phyloP scores from a whole-genome alignment of 2,113 vertebrate genomes.

The Okapia johnstoni region DNA sequence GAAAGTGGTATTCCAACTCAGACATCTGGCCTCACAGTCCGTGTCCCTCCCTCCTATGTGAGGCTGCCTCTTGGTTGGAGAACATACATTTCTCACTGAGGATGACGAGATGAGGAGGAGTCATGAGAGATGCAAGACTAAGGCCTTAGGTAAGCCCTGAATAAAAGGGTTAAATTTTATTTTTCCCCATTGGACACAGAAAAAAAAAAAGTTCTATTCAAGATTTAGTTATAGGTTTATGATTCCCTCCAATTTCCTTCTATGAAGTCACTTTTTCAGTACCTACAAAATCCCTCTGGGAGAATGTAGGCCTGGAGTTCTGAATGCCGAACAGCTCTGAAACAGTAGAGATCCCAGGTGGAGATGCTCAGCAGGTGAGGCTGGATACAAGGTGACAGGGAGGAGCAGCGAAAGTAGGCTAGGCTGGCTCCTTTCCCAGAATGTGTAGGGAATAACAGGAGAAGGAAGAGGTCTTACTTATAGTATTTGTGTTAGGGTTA shows the following conservation, averaged over 20 bases:
- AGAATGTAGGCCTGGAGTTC: not conserved
- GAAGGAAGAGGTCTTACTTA: not conserved
- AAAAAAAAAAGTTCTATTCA: not conserved
- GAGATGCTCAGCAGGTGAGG: not conserved
- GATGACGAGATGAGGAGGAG: accelerated
- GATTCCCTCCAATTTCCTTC: not conserved
- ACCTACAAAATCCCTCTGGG: too few species aligned
- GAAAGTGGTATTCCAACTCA: accelerated
- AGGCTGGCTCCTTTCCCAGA: not conserved
- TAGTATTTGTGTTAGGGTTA: too few species aligned
- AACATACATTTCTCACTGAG: not conserved
- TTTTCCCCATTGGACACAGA: not conserved
- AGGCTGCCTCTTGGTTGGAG: too few species aligned
- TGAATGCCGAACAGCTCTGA: not conserved
- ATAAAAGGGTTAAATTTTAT: not conserved
- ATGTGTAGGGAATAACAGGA: not conserved
- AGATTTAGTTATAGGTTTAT: not conserved
- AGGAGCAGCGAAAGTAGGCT: not conserved
- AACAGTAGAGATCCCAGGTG: not conserved
- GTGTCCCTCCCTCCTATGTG: accelerated
- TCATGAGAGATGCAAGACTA: accelerated
- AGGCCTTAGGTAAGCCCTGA: not conserved
- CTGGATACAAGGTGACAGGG: accelerated
- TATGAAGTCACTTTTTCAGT: not conserved
- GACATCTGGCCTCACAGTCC: not conserved